These are phyloP conservation scores for Aelia acuminata DNA, from an alignment of 2,888 invertebrate species.

Conservation along the genomic window DNA sequence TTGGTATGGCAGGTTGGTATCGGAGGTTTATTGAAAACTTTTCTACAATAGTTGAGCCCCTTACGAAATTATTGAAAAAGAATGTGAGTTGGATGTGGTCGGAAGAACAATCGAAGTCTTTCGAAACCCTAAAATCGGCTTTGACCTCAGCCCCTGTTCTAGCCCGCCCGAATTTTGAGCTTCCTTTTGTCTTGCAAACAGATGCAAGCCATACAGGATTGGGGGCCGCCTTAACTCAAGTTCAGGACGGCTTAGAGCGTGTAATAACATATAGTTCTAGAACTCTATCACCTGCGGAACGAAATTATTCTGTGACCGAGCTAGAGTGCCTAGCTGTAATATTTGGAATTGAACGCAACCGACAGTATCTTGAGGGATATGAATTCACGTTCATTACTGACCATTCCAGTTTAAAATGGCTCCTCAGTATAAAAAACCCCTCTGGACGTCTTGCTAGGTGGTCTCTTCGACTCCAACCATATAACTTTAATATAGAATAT, in stretches of 20 bases:
- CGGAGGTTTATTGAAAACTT: neutral
- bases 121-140: neutral
- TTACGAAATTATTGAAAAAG: neutral
- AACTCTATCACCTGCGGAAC: no score
- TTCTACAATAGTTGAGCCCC: neutral
- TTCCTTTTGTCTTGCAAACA: neutral
- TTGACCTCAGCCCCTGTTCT: no score
- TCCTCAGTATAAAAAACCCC: slow-evolving; percentile 65
- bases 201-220: neutral
- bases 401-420: slow-evolving; percentile 65
- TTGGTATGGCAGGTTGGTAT: neutral
- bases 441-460: slow-evolving; percentile 65
- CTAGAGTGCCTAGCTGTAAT: slow-evolving; percentile 66
- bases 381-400: slow-evolving; percentile 67
- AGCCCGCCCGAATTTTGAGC: no score
- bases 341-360: slow-evolving; percentile 65
- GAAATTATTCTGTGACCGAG: slow-evolving; percentile 65
- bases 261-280: neutral
- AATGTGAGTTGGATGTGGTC: neutral
- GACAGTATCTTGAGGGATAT: slow-evolving; percentile 66
- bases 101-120: neutral
- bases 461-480: slow-evolving; percentile 65
- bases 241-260: neutral
- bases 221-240: neutral
- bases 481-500: slow-evolving; percentile 62